A percentile compares a stretch with the other conserved stretches of the same genome.
Conservation (phyloP, 2,113 vertebrate genomes). For the Vicugna pacos region DNA sequence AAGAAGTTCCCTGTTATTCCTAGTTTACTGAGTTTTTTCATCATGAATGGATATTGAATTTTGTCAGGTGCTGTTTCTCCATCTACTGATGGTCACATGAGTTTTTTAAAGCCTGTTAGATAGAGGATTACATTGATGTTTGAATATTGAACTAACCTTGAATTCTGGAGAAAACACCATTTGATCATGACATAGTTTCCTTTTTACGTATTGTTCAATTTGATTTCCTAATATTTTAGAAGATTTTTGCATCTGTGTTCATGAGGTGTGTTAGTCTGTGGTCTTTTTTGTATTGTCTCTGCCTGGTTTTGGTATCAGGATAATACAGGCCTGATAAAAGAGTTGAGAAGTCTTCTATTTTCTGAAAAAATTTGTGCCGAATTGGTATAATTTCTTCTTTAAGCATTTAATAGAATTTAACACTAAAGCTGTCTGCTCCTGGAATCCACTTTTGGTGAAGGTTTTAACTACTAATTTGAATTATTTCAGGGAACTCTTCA, state of each 20-base stretch:
- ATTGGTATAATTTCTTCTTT: conserved; percentile 2
- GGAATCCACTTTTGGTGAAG: neutral
- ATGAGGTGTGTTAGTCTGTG: neutral
- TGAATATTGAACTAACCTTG: neutral
- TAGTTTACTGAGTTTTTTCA: neutral
- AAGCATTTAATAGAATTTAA: neutral
- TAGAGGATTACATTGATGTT: neutral
- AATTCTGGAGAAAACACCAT: neutral
- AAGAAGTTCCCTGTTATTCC: neutral
- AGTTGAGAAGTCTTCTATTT: neutral
- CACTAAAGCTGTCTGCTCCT: neutral
- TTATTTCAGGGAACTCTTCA: neutral
- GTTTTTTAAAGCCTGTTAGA: neutral
- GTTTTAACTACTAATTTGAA: neutral
- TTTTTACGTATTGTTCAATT: neutral
- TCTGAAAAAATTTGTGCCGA: neutral
- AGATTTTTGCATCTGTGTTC: neutral
- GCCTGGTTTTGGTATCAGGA: neutral
- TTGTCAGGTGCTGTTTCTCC: neutral
- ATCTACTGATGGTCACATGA: neutral
- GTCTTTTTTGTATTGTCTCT: neutral
- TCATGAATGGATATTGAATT: neutral
- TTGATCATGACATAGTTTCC: neutral
- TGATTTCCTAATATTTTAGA: neutral
- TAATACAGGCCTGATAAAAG: neutral